These are phyloP conservation scores for Clarias magur DNA, from an alignment of 2,113 vertebrate genomes.

Conservation along the genomic window DNA sequence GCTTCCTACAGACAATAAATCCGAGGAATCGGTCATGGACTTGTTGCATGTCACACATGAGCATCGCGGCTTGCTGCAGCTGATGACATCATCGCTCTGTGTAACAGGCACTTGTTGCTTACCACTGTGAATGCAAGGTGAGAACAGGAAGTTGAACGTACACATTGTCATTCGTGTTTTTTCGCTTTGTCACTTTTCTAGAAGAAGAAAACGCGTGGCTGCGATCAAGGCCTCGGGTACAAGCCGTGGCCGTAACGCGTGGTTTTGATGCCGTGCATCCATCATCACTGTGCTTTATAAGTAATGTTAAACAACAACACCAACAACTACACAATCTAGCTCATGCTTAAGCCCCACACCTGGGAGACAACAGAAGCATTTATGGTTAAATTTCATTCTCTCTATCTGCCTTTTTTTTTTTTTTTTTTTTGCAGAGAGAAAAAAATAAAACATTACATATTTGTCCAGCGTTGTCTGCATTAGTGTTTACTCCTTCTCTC, in stretches of 20 bases:
- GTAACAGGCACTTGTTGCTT: background rate
- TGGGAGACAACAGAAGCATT: conserved; percentile 64
- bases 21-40: too few relatives aligned
- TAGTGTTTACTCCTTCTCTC: conserved; percentile 66
- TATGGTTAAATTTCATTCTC: conserved; percentile 53
- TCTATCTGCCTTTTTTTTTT: background rate
- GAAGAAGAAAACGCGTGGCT: background rate
- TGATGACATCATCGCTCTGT: background rate
- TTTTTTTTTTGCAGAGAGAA: conserved; percentile 21
- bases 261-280: conserved; percentile 13
- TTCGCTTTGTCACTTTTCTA: background rate
- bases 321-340: conserved; percentile 61
- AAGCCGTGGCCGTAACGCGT: too few relatives aligned
- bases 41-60: background rate
- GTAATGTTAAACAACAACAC: conserved; percentile 51
- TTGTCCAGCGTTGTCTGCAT: conserved; percentile 70
- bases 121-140: background rate
- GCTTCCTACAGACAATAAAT: too few relatives aligned
- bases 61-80: background rate
- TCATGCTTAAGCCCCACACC: conserved; percentile 74
- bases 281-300: conserved; percentile 59
- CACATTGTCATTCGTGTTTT: background rate
- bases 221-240: background rate
- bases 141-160: background rate
- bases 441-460: conserved; percentile 61